Base-by-base conservation (phyloP, 2,113 vertebrate genomes). In the Oryzias curvinotus region DNA sequence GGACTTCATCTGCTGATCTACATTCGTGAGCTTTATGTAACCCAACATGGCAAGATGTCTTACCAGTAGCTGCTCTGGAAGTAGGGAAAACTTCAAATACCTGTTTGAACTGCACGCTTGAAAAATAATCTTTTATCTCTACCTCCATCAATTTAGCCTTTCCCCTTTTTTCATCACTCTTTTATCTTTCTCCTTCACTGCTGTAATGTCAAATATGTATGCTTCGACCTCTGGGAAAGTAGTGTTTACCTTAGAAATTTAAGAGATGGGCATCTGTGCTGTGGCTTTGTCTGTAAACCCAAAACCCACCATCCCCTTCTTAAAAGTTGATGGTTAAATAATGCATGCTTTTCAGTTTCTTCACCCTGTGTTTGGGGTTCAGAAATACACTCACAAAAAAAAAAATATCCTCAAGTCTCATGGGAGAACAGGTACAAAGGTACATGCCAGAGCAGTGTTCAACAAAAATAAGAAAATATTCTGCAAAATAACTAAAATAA, bases 1-100 rank as follows among this genome's bases (percentile, higher is more conserved):
- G n/a, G 61, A 47, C 62, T 73, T 75, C 64, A 85, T 87, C 81
- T 75, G 69, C 68, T 82, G 77, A 85, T 83, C 78, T 87, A 61
- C 77, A 90, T 88, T 89, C 81, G 80, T 73, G 67, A 69, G 69
- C 62, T 83, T 71, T 64, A 71, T 75, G 65, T 62, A 63, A 78
- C 51, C 80, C 78, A 77, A 81, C 83, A 73, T 44, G 28, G 57
- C 41, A 51, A 46, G 53, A 65, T 55, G 68, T 83, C 63, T 76
- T 51, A 65, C 14, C 50, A 48, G 43, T 60, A 59, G 55, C 58
- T 21, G 52, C 62, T 61, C 52, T 59, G 78, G 69, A 80, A 62
- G 73, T 59, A 68, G 65, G 56, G 78, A 48, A 55, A 68, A 78
- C 65, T 70, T 77, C 64, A 83, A 77, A 82, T 65, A 64, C 30